Conservation (phyloP, 1,140 invertebrate genomes). For the Telenomus remus region DNA sequence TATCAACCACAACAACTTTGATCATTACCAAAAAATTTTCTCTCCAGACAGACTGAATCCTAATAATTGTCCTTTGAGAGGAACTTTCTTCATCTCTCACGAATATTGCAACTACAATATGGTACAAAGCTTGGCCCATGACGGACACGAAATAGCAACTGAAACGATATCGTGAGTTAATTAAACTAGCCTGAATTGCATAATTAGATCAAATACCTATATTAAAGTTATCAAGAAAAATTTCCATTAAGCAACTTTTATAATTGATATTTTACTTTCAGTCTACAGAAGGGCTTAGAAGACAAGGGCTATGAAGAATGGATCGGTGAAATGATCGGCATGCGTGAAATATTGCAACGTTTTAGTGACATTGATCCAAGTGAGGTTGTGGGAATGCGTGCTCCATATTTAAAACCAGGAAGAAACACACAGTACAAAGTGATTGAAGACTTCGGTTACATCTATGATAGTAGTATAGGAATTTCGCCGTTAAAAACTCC, state of each 20-base stretch:
- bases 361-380: constrained; percentile 88
- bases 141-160: constrained; percentile 93
- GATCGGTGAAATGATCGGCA: constrained; percentile 95
- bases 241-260: neutral
- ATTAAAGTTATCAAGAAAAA: neutral
- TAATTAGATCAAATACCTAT: too few relatives aligned
- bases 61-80: constrained; percentile 91
- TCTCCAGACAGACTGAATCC: constrained; percentile 87
- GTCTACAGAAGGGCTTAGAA: constrained; percentile 86
- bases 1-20: constrained; percentile 93
- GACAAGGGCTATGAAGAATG: constrained; percentile 93
- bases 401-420: constrained; percentile 92
- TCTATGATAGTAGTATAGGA: constrained; percentile 93
- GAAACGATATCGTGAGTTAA: constrained; percentile 88
- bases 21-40: constrained; percentile 91
- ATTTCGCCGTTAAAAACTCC: constrained; percentile 88
- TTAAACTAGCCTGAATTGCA: too few relatives aligned
- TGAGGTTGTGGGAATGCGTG: constrained; percentile 91
- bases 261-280: constrained; percentile 23
- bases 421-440: constrained; percentile 94
- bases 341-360: constrained; percentile 89
- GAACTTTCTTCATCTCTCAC: constrained; percentile 96
- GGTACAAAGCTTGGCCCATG: constrained; percentile 90
- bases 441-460: constrained; percentile 91
- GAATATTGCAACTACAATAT: constrained; percentile 96